A percentile compares a stretch with the other conserved stretches of the same genome.
Conservation (phyloP, 2,113 vertebrate species). For the Fulica atra region DNA sequence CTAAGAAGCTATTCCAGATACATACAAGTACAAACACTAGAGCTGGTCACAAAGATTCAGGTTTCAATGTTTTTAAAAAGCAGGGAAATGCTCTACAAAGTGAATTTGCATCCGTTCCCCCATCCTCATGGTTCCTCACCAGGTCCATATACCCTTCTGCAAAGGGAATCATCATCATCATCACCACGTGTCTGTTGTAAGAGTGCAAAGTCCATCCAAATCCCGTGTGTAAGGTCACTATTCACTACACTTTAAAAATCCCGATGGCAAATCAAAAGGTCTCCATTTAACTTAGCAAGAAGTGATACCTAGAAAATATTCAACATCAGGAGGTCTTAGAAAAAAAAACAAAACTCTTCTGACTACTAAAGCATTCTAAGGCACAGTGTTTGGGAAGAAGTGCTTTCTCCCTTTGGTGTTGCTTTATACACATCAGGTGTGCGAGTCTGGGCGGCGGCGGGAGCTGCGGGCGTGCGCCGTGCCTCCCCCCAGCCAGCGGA, state of each 20-base stretch:
- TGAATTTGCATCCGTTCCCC: not conserved
- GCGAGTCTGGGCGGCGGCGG: not conserved
- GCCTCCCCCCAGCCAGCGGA: not conserved
- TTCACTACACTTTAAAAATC: constrained; percentile 66
- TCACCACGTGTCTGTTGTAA: not conserved
- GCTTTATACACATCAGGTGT: constrained; percentile 19
- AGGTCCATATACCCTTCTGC: constrained; percentile 55
- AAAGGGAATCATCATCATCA: not conserved
- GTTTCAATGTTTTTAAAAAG: constrained; percentile 6
- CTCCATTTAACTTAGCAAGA: constrained; percentile 73
- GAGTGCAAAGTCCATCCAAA: constrained; percentile 73
- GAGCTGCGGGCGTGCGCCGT: not conserved
- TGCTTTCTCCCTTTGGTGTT: constrained; percentile 66
- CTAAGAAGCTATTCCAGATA: constrained; percentile 77
- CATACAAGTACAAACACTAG: constrained; percentile 63
- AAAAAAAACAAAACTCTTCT: constrained; percentile 10
- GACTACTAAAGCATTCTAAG: constrained; percentile 81
- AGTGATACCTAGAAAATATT: constrained; percentile 76
- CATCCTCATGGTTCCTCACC: not conserved
- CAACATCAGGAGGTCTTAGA: constrained; percentile 68
- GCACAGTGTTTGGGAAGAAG: constrained; percentile 80
- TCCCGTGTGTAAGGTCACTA: constrained; percentile 61
- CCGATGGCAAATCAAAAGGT: constrained; percentile 62
- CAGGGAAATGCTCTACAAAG: not conserved
- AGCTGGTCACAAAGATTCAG: constrained; percentile 59